phyloP scores from a whole-genome alignment of 2,113 vertebrate genomes.

The Bubo scandiacus region DNA sequence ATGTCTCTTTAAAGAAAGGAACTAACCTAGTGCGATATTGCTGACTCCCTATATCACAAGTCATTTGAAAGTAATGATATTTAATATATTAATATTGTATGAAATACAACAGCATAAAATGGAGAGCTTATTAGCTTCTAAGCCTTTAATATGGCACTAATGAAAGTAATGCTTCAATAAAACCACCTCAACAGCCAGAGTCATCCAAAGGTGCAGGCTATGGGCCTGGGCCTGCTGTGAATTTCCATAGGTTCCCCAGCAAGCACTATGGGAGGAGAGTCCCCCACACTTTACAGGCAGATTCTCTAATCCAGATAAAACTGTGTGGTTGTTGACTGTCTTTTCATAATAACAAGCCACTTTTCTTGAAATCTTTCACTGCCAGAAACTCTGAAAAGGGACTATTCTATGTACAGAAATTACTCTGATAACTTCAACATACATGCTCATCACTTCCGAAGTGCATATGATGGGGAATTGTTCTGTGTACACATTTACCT shows the following conservation, averaged over 20 bases:
- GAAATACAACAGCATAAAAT: slow-evolving; percentile 50
- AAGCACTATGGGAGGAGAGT: background rate
- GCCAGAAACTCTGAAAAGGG: background rate
- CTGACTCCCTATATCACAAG: slow-evolving; percentile 52
- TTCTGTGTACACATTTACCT: background rate
- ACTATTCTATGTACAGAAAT: background rate
- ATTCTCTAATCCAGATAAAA: background rate
- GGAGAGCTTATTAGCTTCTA: slow-evolving; percentile 27
- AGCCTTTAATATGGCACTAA: slow-evolving; percentile 55
- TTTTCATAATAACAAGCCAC: background rate
- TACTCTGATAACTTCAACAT: background rate
- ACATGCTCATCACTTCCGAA: background rate
- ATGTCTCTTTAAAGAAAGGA: slow-evolving; percentile 51
- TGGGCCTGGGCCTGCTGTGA: background rate
- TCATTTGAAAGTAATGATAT: slow-evolving; percentile 67
- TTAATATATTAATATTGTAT: slow-evolving; percentile 70
- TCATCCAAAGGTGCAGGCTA: background rate
- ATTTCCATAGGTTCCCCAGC: background rate
- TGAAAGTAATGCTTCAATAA: slow-evolving; percentile 7
- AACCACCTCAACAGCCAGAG: background rate
- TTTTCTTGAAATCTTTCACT: background rate
- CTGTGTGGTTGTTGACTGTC: background rate
- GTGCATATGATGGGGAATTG: background rate
- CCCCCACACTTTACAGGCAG: background rate
- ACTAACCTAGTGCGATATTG: slow-evolving; percentile 16